A percentile compares a stretch with the other conserved stretches of the same genome.
Evolutionary conservation across 2,797 vertebrate genomes (phyloP).

Genomic region (Chanos chanos): DNA sequence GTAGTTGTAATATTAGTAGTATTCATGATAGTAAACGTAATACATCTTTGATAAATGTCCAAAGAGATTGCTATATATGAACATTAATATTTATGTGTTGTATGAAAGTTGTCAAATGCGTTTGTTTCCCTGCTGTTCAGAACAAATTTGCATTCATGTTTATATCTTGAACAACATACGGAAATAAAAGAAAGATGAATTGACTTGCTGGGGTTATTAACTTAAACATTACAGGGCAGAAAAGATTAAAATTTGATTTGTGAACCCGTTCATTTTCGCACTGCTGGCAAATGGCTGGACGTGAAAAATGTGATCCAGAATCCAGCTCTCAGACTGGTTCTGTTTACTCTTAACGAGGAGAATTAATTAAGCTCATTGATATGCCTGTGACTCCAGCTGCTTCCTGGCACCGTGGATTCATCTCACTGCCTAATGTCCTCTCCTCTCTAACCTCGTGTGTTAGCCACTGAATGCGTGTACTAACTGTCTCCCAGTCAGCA

Average conservation of each 20-base stretch:
- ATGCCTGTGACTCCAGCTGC: conserved; percentile 56
- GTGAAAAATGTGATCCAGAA: conserved; percentile 49
- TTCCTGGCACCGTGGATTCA: conserved; percentile 34
- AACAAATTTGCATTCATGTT: no score
- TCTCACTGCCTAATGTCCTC: conserved; percentile 3
- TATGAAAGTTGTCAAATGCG: no score
- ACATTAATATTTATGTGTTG: no score
- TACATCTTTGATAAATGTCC: no score
- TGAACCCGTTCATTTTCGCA: conserved; percentile 42
- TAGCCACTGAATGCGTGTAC: no score
- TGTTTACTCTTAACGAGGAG: conserved; percentile 70
- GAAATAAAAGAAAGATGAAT: conserved; percentile 47
- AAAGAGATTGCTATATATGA: no score
- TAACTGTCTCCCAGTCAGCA: no score
- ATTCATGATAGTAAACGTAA: no score
- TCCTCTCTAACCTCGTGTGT: no score
- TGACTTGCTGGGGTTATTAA: conserved; percentile 50
- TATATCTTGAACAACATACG: conserved; percentile 19
- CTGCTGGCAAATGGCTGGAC: conserved; percentile 36
- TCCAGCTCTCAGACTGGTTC: conserved; percentile 42
- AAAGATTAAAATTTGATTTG: conserved; percentile 57
- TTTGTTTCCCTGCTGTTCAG: no score
- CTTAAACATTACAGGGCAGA: conserved; percentile 39
- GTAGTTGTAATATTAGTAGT: no score
- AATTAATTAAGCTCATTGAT: conserved; percentile 73